phyloP scores from a whole-genome alignment of 1,140 invertebrate species.

The Dinothrombium tinctorium region DNA sequence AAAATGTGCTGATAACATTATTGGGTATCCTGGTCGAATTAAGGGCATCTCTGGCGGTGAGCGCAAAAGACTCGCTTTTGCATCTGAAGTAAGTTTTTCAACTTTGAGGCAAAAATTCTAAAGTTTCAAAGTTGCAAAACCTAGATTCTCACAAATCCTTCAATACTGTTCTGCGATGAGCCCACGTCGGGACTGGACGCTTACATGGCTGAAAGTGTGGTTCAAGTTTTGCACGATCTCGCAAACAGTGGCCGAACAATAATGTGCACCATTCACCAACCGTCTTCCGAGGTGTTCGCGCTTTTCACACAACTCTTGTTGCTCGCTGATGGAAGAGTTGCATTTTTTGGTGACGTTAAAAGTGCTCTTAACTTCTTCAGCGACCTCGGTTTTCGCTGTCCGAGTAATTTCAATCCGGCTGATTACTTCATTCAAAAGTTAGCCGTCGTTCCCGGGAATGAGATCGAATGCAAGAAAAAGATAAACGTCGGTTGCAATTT shows the following conservation, averaged over 20 bases:
- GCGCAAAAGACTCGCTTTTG: constrained; percentile 61
- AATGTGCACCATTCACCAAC: constrained; percentile 59
- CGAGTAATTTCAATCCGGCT: neutral
- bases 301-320: constrained; percentile 54
- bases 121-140: neutral
- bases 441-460: constrained; percentile 51
- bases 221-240: constrained; percentile 43
- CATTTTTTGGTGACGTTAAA: constrained; percentile 49
- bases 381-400: constrained; percentile 34
- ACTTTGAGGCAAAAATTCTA: neutral
- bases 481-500: constrained; percentile 15
- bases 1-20: constrained; percentile 49
- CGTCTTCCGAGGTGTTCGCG: constrained; percentile 64
- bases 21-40: constrained; percentile 49
- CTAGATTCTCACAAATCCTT: constrained; percentile 59
- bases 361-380: constrained; percentile 51
- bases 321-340: constrained; percentile 46
- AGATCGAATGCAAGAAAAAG: constrained; percentile 29
- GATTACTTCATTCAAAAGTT: constrained; percentile 24
- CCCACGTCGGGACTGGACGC: constrained; percentile 64
- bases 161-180: constrained; percentile 57
- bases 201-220: constrained; percentile 47
- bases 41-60: constrained; percentile 59
- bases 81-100: constrained; percentile 38
- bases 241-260: constrained; percentile 48